Evolutionary conservation across 2,797 vertebrate genomes (phyloP).

Genomic region (Propithecus perrieri): DNA sequence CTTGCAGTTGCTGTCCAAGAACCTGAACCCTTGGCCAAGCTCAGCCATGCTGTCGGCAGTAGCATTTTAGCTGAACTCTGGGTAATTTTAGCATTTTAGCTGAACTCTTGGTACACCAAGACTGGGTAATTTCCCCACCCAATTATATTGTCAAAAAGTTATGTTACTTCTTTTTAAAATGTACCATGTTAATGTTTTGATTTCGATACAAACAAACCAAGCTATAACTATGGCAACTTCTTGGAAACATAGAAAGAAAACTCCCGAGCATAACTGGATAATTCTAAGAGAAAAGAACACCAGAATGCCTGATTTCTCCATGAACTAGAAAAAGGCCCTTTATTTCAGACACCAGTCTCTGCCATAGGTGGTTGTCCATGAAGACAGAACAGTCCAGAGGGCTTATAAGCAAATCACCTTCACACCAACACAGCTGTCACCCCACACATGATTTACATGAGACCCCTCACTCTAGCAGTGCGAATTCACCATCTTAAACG

Average conservation of each 20-base stretch:
- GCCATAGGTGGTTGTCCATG: background rate
- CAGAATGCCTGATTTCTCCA: constrained; percentile 14
- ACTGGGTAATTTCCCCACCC: background rate
- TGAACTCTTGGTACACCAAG: background rate
- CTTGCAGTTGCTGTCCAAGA: background rate
- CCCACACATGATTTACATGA: background rate
- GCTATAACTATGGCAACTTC: background rate
- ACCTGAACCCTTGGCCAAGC: background rate
- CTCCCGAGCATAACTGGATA: background rate
- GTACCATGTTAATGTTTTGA: background rate
- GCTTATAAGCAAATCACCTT: background rate
- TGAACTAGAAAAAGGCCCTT: background rate
- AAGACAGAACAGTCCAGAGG: background rate
- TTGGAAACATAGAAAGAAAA: constrained; percentile 15
- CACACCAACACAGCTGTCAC: background rate
- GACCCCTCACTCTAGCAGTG: background rate
- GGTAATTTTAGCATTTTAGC: background rate
- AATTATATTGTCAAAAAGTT: background rate
- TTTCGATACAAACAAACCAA: constrained; percentile 8
- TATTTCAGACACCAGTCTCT: background rate
- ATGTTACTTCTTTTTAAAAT: constrained; percentile 16
- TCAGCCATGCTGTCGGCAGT: background rate
- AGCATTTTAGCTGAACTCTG: background rate
- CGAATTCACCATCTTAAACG: background rate
- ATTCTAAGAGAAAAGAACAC: background rate